Evolutionary conservation across 2,797 vertebrate species (phyloP), one percentile per base, ranked within the genome.

Genomic region (Coracias cyanogaster): DNA sequence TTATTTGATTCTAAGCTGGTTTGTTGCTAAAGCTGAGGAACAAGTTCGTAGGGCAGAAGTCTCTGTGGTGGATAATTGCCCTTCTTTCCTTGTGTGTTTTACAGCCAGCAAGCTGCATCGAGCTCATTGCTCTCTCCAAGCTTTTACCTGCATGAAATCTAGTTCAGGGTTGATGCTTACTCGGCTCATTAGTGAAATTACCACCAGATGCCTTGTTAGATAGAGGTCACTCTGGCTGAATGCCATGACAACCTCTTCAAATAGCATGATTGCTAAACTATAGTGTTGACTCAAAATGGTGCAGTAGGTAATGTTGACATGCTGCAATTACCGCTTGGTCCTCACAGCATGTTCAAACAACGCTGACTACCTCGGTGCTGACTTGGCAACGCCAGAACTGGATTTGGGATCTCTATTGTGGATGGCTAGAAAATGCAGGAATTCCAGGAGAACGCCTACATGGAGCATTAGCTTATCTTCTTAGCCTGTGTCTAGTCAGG

Each of bases 171-270:
- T 91, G 95, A 98, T 95, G 16, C 90, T 92, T 89, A 98, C 97
- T 81, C 73, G 97, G 94, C 92, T 97, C 71, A 93, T 97, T 88
- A 96, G 82, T 11, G 82, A 78, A 81, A 88, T 94, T 81, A 95
- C 87, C 35, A 96, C 52, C 2, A 98, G 98, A 95, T 98, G 98
- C 82, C 97, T 98, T 98, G 98, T 98, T 10, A 98, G 35, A 85
- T 94, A 96, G 94, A 94, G 93, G 31, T 97, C 90, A 62, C 95
- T 97, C 83, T 95, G 96, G 66, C 97, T 97, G 72, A 97, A 97
- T 67, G 96, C 96, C 82, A 83, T 86, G 22, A 95, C 92, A 96
- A 97, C 97, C 95, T 97, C 98, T 82, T 96, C 96, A 84, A 96
- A 92, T 69, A 98, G 79, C 48, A 45, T 84, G 79, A 97, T 74